phyloP scores from a whole-genome alignment of 2,113 vertebrate genomes.

The Oceanites oceanicus region DNA sequence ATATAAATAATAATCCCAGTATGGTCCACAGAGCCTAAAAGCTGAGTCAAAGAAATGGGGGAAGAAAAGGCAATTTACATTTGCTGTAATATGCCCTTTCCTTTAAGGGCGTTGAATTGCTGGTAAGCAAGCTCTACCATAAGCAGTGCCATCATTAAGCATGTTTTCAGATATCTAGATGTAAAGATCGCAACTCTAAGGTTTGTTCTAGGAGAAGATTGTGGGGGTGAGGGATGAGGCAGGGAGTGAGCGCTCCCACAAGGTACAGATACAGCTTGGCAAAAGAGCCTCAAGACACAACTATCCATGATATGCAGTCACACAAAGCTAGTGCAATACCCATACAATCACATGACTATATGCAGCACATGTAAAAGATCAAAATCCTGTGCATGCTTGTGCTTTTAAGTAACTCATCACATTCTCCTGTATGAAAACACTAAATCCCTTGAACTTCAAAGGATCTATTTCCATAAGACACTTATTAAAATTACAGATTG shows the following conservation, averaged over 20 bases:
- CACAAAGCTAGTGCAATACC: background rate
- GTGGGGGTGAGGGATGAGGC: accelerated
- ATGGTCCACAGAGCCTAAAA: background rate
- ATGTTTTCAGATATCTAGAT: background rate
- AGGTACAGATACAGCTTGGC: background rate
- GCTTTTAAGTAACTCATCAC: background rate
- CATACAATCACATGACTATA: too few relatives aligned
- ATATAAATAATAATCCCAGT: background rate
- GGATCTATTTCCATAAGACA: slow-evolving; percentile 62
- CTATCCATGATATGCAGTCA: background rate
- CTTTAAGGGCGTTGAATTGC: background rate
- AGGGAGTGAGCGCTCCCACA: background rate
- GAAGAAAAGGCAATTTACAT: background rate
- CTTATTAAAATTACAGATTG: slow-evolving; percentile 67
- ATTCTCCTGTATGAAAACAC: background rate
- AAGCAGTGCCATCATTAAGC: background rate
- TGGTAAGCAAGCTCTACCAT: background rate
- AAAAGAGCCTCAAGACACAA: background rate
- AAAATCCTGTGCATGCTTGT: background rate
- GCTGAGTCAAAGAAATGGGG: accelerated
- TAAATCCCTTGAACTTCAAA: slow-evolving; percentile 18
- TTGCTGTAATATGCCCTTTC: background rate
- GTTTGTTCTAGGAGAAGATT: background rate
- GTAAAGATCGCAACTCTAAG: background rate
- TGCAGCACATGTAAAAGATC: background rate